Evolutionary conservation across 1,140 invertebrate genomes (phyloP), one percentile per base, ranked within the genome.

Genomic region (Rhagoletis pomonella): DNA sequence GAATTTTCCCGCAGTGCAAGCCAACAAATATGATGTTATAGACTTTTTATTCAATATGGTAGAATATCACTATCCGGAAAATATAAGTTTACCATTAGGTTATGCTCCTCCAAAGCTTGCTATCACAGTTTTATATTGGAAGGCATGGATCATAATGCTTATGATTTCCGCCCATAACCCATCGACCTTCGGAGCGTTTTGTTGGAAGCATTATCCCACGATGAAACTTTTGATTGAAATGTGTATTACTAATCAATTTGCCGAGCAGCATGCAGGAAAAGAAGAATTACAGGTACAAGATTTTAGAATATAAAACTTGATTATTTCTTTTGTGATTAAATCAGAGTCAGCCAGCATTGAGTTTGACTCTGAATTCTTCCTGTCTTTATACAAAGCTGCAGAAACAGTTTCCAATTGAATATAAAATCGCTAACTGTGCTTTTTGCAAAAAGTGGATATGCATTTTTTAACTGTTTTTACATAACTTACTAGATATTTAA

Each of bases 121-220:
- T 0, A 98, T 99, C 90, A 96, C 97, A 6, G 96, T 96, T 89
- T 94, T 97, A 19, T 99, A 99, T 93, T 99, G 98, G 98, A 98
- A 98, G 93, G 96, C 96, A 58, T 99, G 98, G 98, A 94, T 96
- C 55, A 96, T 99, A 90, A 94, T 99, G 86, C 94, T 98, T 6
- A 97, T 99, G 91, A 94, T 99, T 77, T 96, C 97, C 58, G 98
- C 98, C 9, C 98, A 99, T 92, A 99, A 99, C 95, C 98, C 98
- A 0, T 94, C 94, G 0, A 95, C 95, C 17, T 98, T 99, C 94
- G 98, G 98, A 2, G 95, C 95, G 88, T 94, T 96, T 77, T 97
- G 96, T 44, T 99, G 98, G 96, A 96, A 97, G 90, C 96, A 96
- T 88, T 99, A 99, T 94, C 97, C 98, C n/a, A 99, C 97, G 77